Conservation (phyloP, 1,140 invertebrate species). For the Chymomyza costata region DNA sequence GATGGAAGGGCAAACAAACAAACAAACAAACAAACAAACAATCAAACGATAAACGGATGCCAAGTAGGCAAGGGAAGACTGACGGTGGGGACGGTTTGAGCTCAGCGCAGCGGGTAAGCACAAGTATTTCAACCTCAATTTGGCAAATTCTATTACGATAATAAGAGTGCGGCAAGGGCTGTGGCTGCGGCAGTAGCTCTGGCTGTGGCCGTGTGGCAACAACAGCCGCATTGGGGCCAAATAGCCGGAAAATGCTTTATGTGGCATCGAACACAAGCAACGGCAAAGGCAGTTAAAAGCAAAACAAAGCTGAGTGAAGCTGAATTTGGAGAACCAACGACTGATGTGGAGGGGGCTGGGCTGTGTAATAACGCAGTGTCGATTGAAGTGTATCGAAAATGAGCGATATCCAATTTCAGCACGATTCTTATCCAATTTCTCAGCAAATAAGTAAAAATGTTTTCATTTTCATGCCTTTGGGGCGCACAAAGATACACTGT, state of each 20-base stretch:
- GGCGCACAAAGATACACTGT: conserved; percentile 31
- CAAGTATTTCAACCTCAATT: conserved; percentile 74
- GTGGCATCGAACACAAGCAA: conserved; percentile 30
- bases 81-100: too few species aligned
- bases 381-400: conserved; percentile 61
- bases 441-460: conserved; percentile 73
- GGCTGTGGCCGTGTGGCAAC: conserved; percentile 13
- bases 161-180: conserved; percentile 40
- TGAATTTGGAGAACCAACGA: conserved; percentile 7
- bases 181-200: conserved; percentile 1
- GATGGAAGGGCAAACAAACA: background rate
- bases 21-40: conserved; percentile 59
- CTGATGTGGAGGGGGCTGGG: conserved; percentile 1
- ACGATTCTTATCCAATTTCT: conserved; percentile 75
- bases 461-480: conserved; percentile 65
- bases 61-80: too few species aligned
- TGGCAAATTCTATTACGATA: conserved; percentile 75
- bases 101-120: background rate
- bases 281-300: conserved; percentile 57
- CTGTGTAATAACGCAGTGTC: conserved; percentile 21
- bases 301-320: conserved; percentile 39
- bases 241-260: conserved; percentile 71
- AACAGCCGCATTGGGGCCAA: conserved; percentile 20
- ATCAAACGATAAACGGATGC: conserved; percentile 71
- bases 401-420: conserved; percentile 74